These are phyloP conservation scores for Cheilosia impressa DNA, from an alignment of 2,888 invertebrate genomes.

Conservation along the genomic window DNA sequence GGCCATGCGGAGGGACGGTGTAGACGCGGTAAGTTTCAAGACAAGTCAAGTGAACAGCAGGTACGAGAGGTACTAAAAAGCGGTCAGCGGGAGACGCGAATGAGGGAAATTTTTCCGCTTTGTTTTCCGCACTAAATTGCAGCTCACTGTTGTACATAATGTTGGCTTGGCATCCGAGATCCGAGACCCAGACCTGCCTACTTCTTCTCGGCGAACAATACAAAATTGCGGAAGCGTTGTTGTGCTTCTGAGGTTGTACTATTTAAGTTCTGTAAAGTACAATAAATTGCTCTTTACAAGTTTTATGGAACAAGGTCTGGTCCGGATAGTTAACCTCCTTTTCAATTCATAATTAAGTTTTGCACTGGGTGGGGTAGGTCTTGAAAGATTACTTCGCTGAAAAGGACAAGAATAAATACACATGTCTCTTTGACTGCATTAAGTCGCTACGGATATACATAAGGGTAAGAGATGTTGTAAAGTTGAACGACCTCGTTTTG, in stretches of 20 bases:
- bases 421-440: neutral
- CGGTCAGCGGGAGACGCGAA: conserved; percentile 42
- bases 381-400: conserved; percentile 4
- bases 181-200: neutral
- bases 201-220: conserved; percentile 36
- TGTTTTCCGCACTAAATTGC: conserved; percentile 65
- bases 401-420: neutral
- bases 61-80: conserved; percentile 22
- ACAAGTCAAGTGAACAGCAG: conserved; percentile 35
- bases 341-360: conserved; percentile 35
- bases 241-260: conserved; percentile 41
- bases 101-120: conserved; percentile 42
- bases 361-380: conserved; percentile 31
- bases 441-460: neutral
- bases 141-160: conserved; percentile 46
- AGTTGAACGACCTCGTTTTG: too few species aligned
- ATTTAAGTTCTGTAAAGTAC: conserved; percentile 39
- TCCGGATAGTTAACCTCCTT: conserved; percentile 36
- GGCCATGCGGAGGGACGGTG: conserved; percentile 21
- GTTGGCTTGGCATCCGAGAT: conserved; percentile 2
- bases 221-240: conserved; percentile 54
- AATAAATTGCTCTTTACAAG: conserved; percentile 63
- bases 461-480: too few species aligned
- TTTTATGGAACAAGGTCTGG: conserved; percentile 67
- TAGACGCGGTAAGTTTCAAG: conserved; percentile 14